Evolutionary conservation across 1,140 invertebrate genomes (phyloP).

Genomic region (Bombus difficillimus): DNA sequence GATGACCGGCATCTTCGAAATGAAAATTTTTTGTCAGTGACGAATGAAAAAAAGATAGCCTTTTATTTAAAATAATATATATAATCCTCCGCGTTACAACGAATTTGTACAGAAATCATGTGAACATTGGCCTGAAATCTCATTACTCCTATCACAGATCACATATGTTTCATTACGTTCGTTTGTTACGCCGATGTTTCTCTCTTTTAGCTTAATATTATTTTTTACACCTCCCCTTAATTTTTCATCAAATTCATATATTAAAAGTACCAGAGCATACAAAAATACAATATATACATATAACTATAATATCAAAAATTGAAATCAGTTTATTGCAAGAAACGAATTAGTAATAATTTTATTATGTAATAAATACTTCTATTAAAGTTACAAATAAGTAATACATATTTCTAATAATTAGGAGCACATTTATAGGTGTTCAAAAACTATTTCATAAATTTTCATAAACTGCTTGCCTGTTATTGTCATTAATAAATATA

Average conservation of each 20-base stretch:
- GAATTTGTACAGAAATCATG: constrained; percentile 53
- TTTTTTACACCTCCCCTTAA: not conserved
- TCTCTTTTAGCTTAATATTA: constrained; percentile 1
- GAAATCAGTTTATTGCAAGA: not conserved
- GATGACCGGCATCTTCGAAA: constrained; percentile 3
- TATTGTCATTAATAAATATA: not conserved
- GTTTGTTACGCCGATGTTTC: constrained; percentile 49
- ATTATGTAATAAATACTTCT: not conserved
- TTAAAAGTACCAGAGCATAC: not conserved
- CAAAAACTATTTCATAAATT: no score
- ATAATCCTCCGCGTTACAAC: constrained; percentile 40
- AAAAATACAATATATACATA: not conserved
- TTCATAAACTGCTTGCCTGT: not conserved
- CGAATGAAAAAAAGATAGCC: not conserved
- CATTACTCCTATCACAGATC: constrained; percentile 17
- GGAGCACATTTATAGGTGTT: no score
- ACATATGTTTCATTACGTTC: constrained; percentile 57
- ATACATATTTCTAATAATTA: not conserved
- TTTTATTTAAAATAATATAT: not conserved
- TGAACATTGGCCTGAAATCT: constrained; percentile 50
- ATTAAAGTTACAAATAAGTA: not conserved
- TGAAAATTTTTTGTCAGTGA: not conserved
- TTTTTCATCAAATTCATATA: not conserved
- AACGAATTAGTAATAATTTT: not conserved
- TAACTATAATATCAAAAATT: not conserved